Evolutionary conservation across 2,113 vertebrate species (phyloP).

Genomic region (Ophthalmolycus amberensis): DNA sequence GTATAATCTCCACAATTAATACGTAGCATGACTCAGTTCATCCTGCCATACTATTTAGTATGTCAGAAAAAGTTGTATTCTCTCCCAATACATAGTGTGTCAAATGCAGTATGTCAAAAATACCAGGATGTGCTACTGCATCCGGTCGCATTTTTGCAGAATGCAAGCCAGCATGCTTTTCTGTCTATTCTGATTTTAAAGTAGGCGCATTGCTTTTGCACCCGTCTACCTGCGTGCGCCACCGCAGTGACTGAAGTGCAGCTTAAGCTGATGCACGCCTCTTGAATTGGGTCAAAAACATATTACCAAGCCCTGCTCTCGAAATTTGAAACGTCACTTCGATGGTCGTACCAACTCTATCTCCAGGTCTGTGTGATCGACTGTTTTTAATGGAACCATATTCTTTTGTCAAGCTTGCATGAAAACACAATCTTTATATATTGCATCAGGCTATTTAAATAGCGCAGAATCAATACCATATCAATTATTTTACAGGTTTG

Average conservation of each 20-base stretch:
- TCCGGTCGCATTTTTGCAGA: not conserved
- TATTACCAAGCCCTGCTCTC: slow-evolving; percentile 5
- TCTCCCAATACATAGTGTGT: not conserved
- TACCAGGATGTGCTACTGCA: not conserved
- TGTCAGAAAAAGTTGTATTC: not conserved
- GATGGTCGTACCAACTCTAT: not conserved
- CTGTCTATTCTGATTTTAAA: too few species aligned
- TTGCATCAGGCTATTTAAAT: not conserved
- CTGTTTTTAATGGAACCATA: not conserved
- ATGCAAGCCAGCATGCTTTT: not conserved
- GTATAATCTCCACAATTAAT: not conserved
- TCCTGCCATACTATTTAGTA: not conserved
- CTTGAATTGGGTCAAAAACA: slow-evolving; percentile 20
- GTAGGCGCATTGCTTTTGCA: too few species aligned
- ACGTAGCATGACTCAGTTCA: not conserved
- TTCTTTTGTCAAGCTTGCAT: slow-evolving; percentile 1
- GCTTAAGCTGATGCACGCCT: not conserved
- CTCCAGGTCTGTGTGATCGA: slow-evolving; percentile 8
- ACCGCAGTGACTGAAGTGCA: not conserved
- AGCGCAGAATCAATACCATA: too few species aligned
- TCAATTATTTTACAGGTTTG: not conserved
- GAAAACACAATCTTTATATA: slow-evolving; percentile 2
- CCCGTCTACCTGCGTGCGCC: not conserved
- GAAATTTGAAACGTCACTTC: slow-evolving; percentile 12
- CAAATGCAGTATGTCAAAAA: not conserved